These are phyloP conservation scores for Achlya flavicornis DNA, from an alignment of 2,888 invertebrate species.

Conservation along the genomic window DNA sequence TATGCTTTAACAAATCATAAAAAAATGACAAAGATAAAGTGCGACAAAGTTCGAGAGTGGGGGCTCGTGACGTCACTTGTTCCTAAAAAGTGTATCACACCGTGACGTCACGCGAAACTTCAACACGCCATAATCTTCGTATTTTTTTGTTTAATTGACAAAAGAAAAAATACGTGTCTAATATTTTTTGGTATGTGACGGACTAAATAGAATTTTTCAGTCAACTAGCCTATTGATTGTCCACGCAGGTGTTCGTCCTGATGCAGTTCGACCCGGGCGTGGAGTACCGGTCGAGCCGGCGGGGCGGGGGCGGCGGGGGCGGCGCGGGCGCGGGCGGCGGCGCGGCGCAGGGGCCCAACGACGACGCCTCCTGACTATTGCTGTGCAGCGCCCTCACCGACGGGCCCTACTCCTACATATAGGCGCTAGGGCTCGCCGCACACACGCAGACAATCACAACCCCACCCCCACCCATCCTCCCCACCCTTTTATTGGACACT, in stretches of 20 bases:
- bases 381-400: conserved; percentile 99
- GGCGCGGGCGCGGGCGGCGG: conserved; percentile 76
- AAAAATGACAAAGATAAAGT: too few species aligned
- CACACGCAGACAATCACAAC: conserved; percentile 56
- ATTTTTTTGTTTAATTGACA: too few species aligned
- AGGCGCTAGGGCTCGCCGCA: conserved; percentile 66
- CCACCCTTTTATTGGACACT: conserved; percentile 11
- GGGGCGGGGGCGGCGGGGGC: conserved; percentile 79
- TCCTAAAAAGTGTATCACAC: too few species aligned
- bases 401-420: conserved; percentile 97
- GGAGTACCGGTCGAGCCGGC: conserved; percentile 95
- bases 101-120: too few species aligned
- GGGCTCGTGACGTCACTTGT: too few species aligned
- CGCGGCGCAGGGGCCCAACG: conserved; percentile 85
- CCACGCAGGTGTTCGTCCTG: conserved; percentile 99
- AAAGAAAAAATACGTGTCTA: too few species aligned
- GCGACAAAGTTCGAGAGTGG: too few species aligned
- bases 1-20: too few species aligned
- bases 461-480: conserved; percentile 38
- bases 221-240: too few species aligned
- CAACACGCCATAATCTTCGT: too few species aligned
- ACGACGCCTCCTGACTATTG: conserved; percentile 99
- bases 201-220: too few species aligned
- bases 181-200: too few species aligned
- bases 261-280: conserved; percentile 99